These are phyloP conservation scores for Rafetus swinhoei DNA, from an alignment of 2,113 vertebrate genomes.

Conservation along the genomic window DNA sequence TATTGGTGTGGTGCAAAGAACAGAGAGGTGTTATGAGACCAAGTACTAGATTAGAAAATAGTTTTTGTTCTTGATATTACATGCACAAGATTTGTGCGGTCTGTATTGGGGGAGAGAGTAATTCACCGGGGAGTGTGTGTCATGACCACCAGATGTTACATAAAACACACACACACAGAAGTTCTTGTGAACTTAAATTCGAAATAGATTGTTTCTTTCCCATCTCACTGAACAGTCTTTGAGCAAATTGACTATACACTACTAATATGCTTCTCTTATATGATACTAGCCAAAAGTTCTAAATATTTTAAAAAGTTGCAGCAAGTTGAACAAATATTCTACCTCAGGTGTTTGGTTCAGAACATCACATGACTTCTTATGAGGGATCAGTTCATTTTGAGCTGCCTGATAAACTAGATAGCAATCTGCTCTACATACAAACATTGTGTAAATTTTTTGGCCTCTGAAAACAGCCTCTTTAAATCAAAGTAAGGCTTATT, in stretches of 20 bases:
- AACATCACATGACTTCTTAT: background rate
- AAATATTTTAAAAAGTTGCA: background rate
- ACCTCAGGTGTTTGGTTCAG: background rate
- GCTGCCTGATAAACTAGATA: constrained; percentile 31
- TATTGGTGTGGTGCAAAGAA: background rate
- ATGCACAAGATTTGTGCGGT: background rate
- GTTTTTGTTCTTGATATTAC: background rate
- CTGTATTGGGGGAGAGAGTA: background rate
- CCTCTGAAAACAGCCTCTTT: constrained; percentile 57
- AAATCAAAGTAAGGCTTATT: constrained; percentile 50
- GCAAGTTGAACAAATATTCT: background rate
- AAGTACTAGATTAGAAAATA: background rate
- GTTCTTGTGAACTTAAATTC: background rate
- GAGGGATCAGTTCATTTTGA: background rate
- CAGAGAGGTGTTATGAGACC: background rate
- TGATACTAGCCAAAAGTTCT: constrained; percentile 17
- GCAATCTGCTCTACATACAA: background rate
- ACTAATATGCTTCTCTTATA: background rate
- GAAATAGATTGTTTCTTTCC: background rate
- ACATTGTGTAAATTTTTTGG: constrained; percentile 2
- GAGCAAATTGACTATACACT: background rate
- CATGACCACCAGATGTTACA: background rate
- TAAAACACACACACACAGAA: background rate
- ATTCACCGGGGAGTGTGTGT: background rate
- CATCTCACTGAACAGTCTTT: background rate